A percentile compares a stretch with the other conserved stretches of the same genome.
Conservation (phyloP, 2,113 vertebrate genomes). For the Barbus barbus region DNA sequence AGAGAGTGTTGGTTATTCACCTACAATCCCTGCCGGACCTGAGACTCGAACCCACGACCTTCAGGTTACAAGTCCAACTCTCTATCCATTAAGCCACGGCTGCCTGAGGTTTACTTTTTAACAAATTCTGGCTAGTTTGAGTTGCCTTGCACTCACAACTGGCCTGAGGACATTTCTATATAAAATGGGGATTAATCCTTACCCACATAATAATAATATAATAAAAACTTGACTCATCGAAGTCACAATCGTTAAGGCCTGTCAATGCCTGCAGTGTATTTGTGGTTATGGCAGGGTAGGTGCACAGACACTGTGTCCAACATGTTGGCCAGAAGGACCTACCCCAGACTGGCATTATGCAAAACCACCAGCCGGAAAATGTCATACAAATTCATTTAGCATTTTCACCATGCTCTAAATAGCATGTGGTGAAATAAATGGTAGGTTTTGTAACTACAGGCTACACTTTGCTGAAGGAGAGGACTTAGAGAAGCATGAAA, state of each 20-base stretch:
- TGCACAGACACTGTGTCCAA: neutral
- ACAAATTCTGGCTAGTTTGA: too few relatives aligned
- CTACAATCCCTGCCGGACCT: too few relatives aligned
- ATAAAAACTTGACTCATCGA: neutral
- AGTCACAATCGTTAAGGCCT: neutral
- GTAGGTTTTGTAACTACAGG: conserved; percentile 23
- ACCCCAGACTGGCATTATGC: conserved; percentile 10
- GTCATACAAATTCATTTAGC: conserved; percentile 21
- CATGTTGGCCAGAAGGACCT: conserved; percentile 13
- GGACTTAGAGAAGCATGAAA: neutral
- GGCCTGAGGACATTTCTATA: neutral
- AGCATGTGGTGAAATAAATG: conserved; percentile 21
- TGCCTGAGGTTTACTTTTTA: neutral
- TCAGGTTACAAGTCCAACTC: too few relatives aligned
- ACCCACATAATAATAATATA: neutral
- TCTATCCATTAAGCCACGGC: too few relatives aligned
- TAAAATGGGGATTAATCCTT: too few relatives aligned
- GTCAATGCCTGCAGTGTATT: neutral
- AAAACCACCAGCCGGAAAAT: neutral
- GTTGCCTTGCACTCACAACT: neutral
- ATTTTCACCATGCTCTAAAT: conserved; percentile 20
- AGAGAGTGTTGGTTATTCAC: too few relatives aligned
- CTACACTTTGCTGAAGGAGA: neutral
- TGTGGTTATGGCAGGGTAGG: conserved; percentile 3
- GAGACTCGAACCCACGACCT: too few relatives aligned